phyloP scores from a whole-genome alignment of 1,140 invertebrate genomes.

The Hylaeus anthracinus region DNA sequence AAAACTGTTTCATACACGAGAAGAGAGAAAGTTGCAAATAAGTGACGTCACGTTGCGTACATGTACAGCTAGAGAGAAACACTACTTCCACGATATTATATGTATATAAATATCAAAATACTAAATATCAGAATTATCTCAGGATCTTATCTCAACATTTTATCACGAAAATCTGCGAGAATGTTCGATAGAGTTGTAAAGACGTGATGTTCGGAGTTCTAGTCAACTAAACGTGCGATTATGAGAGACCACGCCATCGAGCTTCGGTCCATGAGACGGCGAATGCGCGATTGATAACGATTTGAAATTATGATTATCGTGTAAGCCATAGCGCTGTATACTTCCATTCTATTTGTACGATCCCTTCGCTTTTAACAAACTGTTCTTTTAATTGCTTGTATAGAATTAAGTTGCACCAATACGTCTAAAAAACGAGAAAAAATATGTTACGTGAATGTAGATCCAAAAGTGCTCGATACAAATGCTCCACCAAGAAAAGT shows the following conservation, averaged over 20 bases:
- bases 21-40: background rate
- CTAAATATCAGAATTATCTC: conserved; percentile 28
- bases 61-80: background rate
- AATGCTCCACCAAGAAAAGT: background rate
- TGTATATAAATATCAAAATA: background rate
- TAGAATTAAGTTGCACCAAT: background rate
- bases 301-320: conserved; percentile 8
- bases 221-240: conserved; percentile 26
- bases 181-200: conserved; percentile 21
- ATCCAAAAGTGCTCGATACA: background rate
- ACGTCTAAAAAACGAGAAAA: background rate
- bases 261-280: background rate
- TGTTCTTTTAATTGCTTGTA: background rate
- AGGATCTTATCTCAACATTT: conserved; percentile 26
- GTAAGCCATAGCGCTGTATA: conserved; percentile 14
- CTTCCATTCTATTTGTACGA: conserved; percentile 18
- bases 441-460: background rate
- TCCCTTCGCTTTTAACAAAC: conserved; percentile 8
- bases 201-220: conserved; percentile 42
- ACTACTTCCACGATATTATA: conserved; percentile 26
- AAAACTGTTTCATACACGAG: background rate
- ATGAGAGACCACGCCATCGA: background rate
- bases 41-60: background rate
- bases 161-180: conserved; percentile 22
- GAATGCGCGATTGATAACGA: conserved; percentile 23